These are phyloP conservation scores for Temnothorax ravouxi DNA, from an alignment of 2,888 invertebrate species.

Conservation along the genomic window DNA sequence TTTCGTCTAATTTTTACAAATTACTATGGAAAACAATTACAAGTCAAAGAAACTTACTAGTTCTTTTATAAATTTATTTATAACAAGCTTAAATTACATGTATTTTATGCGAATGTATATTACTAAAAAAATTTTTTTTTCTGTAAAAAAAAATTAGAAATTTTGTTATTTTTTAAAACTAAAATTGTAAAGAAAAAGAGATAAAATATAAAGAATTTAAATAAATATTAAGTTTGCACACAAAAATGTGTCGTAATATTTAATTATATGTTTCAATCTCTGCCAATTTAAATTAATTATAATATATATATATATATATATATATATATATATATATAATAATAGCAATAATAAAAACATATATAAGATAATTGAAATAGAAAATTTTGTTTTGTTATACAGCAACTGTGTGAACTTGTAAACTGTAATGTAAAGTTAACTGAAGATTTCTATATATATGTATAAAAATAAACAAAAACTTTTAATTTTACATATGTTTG, in stretches of 20 bases:
- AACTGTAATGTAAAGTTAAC: not conserved
- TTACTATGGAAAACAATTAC: slow-evolving; percentile 3
- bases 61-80: not conserved
- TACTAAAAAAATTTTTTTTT: not conserved
- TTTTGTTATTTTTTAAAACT: too few species aligned
- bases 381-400: not conserved
- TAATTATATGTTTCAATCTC: not conserved
- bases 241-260: not conserved
- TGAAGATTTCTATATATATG: not conserved
- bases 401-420: too few species aligned
- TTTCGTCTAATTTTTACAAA: slow-evolving; percentile 25
- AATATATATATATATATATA: not conserved
- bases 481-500: slow-evolving; percentile 1
- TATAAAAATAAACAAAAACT: not conserved
- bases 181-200: too few species aligned
- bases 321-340: not conserved
- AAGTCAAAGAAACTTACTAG: not conserved
- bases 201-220: not conserved
- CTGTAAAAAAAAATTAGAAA: too few species aligned
- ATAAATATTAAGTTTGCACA: not conserved
- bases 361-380: not conserved
- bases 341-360: not conserved
- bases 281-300: not conserved
- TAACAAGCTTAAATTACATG: not conserved
- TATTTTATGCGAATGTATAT: not conserved